Conservation (phyloP, 2,888 invertebrate genomes). For the Acleris sparsana region DNA sequence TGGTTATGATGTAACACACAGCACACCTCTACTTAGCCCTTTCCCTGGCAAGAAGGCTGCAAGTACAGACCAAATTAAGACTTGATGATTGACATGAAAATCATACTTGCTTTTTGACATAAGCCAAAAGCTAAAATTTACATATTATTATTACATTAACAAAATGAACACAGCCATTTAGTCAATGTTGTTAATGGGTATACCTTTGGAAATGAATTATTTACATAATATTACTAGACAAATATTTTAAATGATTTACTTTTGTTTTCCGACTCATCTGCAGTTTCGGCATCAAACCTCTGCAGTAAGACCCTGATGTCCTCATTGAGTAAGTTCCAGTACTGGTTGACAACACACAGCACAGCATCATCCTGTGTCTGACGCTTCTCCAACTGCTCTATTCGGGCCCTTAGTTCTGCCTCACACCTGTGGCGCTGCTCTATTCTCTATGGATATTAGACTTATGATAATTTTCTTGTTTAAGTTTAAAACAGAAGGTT, state of each 20-base stretch:
- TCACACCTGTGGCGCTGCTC: slow-evolving; percentile 96
- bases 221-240: no score
- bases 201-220: no score
- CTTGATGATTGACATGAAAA: no score
- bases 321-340: slow-evolving; percentile 98
- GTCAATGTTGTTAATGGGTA: no score
- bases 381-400: slow-evolving; percentile 96
- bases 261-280: slow-evolving; percentile 97
- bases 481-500: not conserved
- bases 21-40: no score
- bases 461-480: not conserved
- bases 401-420: slow-evolving; percentile 93
- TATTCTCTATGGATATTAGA: slow-evolving; percentile 85
- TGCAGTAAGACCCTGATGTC: slow-evolving; percentile 97
- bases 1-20: no score
- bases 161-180: no score
- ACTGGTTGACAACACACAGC: slow-evolving; percentile 97
- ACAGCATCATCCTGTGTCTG: slow-evolving; percentile 99
- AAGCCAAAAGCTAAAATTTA: no score
- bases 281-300: slow-evolving; percentile 98
- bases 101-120: no score
- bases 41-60: no score
- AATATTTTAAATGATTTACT: slow-evolving; percentile 80
- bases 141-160: no score
- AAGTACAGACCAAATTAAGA: no score